Percentiles rank a stretch among this genome's conserved stretches.
Conservation (phyloP, 2,113 vertebrate species). For the Seriola aureovittata region DNA sequence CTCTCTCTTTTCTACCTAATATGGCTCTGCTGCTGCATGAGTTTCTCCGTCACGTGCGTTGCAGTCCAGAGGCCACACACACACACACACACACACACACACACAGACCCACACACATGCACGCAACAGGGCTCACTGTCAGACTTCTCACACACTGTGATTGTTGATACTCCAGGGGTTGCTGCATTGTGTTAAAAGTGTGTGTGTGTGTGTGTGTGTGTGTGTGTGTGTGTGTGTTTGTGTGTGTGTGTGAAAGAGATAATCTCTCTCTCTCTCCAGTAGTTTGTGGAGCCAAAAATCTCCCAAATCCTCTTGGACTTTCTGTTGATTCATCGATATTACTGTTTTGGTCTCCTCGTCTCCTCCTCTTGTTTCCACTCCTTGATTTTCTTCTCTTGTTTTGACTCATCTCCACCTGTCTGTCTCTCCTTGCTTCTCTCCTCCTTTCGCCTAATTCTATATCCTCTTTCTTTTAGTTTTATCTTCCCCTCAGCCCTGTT, state of each 20-base stretch:
- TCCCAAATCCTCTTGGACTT: constrained; percentile 18
- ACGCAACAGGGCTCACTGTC: background rate
- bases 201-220: constrained; percentile 7
- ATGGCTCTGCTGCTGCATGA: constrained; percentile 67
- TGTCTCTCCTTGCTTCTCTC: constrained; percentile 16
- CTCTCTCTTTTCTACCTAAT: constrained; percentile 69
- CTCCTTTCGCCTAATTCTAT: background rate
- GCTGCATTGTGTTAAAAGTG: constrained; percentile 14
- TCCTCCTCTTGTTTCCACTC: constrained; percentile 13
- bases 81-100: constrained; percentile 20
- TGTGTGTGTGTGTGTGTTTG: constrained; percentile 6
- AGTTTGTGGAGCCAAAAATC: constrained; percentile 16
- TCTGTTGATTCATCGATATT: constrained; percentile 25
- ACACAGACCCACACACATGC: constrained; percentile 6
- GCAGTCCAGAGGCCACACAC: constrained; percentile 27
- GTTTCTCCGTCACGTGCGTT: constrained; percentile 53
- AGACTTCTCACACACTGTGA: constrained; percentile 20
- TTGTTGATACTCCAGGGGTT: constrained; percentile 17
- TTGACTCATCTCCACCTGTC: background rate
- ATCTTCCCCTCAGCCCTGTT: background rate
- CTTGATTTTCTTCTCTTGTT: constrained; percentile 16
- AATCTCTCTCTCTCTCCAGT: constrained; percentile 1
- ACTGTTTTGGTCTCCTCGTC: background rate
- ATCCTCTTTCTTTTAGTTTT: background rate
- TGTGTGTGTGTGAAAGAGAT: background rate